Conservation (phyloP, 2,113 vertebrate species). For the Peromyscus californicus region DNA sequence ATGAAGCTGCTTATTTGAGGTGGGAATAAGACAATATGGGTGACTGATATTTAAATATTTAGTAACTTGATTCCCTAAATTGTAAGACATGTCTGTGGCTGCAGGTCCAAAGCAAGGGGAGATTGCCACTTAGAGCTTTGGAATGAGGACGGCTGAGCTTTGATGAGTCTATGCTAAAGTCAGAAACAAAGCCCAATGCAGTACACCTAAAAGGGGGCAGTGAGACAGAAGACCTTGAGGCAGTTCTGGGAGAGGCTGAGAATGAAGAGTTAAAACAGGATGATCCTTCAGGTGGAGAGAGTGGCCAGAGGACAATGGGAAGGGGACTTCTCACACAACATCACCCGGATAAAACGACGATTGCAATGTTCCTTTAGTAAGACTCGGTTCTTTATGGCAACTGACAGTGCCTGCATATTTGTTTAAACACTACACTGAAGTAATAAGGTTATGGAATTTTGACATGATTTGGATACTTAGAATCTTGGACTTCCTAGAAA, state of each 20-base stretch:
- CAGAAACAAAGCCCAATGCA: neutral
- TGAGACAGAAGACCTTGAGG: neutral
- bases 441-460: neutral
- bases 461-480: neutral
- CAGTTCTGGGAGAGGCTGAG: neutral
- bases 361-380: neutral
- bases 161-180: accelerated
- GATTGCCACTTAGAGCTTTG: neutral
- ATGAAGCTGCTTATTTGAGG: neutral
- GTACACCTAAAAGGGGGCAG: neutral
- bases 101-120: neutral
- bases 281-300: neutral
- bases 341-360: neutral
- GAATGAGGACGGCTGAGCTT: neutral
- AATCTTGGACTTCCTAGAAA: neutral
- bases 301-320: neutral
- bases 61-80: neutral
- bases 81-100: neutral
- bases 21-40: neutral
- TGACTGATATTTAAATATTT: neutral
- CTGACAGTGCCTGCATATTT: neutral
- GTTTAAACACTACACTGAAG: neutral
- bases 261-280: neutral
- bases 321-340: neutral
- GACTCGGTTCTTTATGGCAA: neutral